A percentile compares a stretch with the other conserved stretches of the same genome.
These are phyloP conservation scores for Lycopodina hypogea DNA, from an alignment of 37 sponge, comb jelly and placozoan genomes.

Conservation along the genomic window DNA sequence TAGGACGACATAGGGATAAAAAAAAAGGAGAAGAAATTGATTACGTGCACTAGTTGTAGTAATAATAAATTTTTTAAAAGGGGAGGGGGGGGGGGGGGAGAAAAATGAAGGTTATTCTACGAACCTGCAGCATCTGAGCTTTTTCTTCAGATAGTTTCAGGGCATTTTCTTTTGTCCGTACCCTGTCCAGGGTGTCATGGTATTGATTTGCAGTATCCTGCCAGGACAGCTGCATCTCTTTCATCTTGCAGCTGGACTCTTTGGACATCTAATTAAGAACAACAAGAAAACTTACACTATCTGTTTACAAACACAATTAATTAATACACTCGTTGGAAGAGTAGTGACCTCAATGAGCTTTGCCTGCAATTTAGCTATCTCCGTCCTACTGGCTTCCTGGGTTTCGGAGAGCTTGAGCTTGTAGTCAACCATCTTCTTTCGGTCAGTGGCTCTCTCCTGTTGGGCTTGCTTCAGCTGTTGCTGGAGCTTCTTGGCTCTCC, in stretches of 20 bases:
- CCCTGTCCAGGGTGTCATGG: slow-evolving; percentile 17
- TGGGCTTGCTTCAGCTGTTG: slow-evolving; percentile 46
- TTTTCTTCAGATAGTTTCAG: slow-evolving; percentile 6
- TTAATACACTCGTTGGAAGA: background rate
- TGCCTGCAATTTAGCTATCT: slow-evolving; percentile 31
- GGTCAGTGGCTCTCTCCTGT: slow-evolving; percentile 22
- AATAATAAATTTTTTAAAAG: too few relatives aligned
- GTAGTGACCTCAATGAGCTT: slow-evolving; percentile 41
- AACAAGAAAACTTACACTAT: background rate
- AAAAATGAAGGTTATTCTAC: too few relatives aligned
- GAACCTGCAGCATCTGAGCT: slow-evolving; percentile 24
- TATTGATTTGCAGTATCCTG: slow-evolving; percentile 12
- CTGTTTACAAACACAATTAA: too few relatives aligned
- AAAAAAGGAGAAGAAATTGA: too few relatives aligned
- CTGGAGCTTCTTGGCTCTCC: slow-evolving; percentile 44
- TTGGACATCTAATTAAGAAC: slow-evolving; percentile 32
- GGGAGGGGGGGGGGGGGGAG: too few relatives aligned
- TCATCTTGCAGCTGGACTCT: slow-evolving; percentile 25
- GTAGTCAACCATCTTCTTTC: slow-evolving; percentile 31
- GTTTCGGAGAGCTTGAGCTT: slow-evolving; percentile 40
- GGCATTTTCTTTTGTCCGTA: slow-evolving; percentile 11
- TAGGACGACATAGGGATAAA: too few relatives aligned
- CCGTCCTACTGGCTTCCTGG: slow-evolving; percentile 49
- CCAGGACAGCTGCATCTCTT: slow-evolving; percentile 37
- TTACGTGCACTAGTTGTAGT: too few relatives aligned